Conservation (phyloP, 1,140 invertebrate genomes). For the Eueides isabella region DNA sequence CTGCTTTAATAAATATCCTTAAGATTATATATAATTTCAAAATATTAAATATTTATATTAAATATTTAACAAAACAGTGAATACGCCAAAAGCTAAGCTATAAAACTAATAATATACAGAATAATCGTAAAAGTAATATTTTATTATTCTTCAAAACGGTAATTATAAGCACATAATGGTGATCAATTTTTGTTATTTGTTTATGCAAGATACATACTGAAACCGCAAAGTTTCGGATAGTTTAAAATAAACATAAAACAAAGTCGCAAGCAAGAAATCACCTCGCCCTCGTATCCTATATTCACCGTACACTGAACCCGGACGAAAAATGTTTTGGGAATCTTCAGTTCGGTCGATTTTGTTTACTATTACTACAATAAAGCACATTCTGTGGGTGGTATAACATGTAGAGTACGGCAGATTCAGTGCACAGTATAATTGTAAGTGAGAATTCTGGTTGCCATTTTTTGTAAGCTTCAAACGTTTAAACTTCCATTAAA, state of each 20-base stretch:
- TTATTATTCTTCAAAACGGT: too few species aligned
- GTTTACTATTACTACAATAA: conserved; percentile 23
- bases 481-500: neutral
- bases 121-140: too few species aligned
- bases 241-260: neutral
- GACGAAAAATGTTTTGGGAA: conserved; percentile 42
- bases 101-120: too few species aligned
- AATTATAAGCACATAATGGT: too few species aligned
- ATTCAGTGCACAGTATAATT: neutral
- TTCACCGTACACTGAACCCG: conserved; percentile 41
- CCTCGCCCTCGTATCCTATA: conserved; percentile 31
- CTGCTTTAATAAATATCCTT: too few species aligned
- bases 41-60: too few species aligned
- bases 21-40: too few species aligned
- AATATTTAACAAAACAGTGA: too few species aligned
- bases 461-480: neutral
- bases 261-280: conserved; percentile 15
- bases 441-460: neutral
- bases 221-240: neutral
- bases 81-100: too few species aligned
- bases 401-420: conserved; percentile 15
- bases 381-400: conserved; percentile 31
- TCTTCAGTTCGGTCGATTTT: conserved; percentile 19
- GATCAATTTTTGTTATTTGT: neutral
- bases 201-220: neutral